phyloP scores from a whole-genome alignment of 2,113 vertebrate species.

The Leptosomus discolor region DNA sequence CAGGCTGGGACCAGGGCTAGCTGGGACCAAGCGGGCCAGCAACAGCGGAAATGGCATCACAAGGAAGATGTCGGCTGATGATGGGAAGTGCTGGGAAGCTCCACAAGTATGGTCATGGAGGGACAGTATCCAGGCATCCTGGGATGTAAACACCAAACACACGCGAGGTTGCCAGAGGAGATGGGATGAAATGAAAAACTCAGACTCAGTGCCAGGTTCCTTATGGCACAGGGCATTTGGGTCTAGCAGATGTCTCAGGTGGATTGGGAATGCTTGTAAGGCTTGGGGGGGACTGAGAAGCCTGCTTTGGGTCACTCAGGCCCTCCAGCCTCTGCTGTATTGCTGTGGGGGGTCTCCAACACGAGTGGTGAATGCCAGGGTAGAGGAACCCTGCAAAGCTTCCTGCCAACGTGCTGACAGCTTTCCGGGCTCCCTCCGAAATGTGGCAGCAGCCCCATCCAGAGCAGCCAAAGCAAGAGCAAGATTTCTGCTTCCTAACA shows the following conservation, averaged over 20 bases:
- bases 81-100: neutral
- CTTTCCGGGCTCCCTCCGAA: neutral
- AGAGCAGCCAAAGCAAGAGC: neutral
- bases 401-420: neutral
- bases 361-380: accelerated
- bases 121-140: neutral
- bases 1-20: neutral
- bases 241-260: neutral
- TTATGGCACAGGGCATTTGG: neutral
- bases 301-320: neutral
- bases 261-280: neutral
- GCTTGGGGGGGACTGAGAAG: no score
- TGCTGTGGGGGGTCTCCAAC: accelerated
- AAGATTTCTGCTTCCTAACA: neutral
- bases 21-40: neutral
- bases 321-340: neutral
- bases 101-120: neutral
- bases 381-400: neutral
- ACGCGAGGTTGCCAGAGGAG: neutral
- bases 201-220: neutral
- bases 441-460: neutral
- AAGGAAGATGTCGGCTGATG: neutral
- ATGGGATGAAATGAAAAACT: neutral
- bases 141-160: slow-evolving; percentile 53
- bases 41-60: neutral